Percentiles rank a stretch among this genome's conserved stretches.
Conservation (phyloP, 2,888 invertebrate species). For the Drosophila nr. perissopoda region DNA sequence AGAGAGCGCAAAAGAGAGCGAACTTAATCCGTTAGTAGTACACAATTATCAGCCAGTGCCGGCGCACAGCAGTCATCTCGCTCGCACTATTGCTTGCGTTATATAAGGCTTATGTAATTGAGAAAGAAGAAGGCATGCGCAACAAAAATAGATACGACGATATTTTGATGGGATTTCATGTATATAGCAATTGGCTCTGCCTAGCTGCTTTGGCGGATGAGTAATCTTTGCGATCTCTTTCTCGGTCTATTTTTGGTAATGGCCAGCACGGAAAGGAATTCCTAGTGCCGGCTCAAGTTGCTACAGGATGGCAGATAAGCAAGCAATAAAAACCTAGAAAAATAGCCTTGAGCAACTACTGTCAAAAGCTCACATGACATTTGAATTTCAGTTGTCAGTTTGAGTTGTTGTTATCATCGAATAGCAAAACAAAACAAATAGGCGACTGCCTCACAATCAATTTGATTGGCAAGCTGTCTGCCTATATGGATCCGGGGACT, state of each 20-base stretch:
- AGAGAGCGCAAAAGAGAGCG: background rate
- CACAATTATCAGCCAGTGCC: conserved; percentile 12
- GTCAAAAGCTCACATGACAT: conserved; percentile 11
- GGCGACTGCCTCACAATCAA: conserved; percentile 60
- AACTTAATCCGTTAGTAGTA: conserved; percentile 2
- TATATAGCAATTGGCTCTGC: conserved; percentile 5
- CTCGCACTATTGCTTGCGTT: conserved; percentile 57
- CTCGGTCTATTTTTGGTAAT: conserved; percentile 63
- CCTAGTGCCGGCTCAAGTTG: conserved; percentile 53
- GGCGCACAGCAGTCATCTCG: conserved; percentile 46
- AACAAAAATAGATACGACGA: conserved; percentile 60
- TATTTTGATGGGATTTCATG: conserved; percentile 21
- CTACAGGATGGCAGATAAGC: conserved; percentile 51
- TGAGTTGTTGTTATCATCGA: conserved; percentile 7
- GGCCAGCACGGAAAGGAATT: conserved; percentile 33
- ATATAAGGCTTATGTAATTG: conserved; percentile 81
- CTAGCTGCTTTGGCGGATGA: conserved; percentile 42
- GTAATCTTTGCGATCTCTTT: conserved; percentile 51
- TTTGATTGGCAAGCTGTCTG: conserved; percentile 77
- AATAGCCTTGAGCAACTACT: background rate
- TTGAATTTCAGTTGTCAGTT: conserved; percentile 24
- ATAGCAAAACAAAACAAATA: conserved; percentile 30
- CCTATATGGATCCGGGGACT: conserved; percentile 64
- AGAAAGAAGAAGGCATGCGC: conserved; percentile 66
- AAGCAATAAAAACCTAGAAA: background rate